Base-by-base conservation (phyloP, 2,888 invertebrate species). In the Hoplodrina ambigua region DNA sequence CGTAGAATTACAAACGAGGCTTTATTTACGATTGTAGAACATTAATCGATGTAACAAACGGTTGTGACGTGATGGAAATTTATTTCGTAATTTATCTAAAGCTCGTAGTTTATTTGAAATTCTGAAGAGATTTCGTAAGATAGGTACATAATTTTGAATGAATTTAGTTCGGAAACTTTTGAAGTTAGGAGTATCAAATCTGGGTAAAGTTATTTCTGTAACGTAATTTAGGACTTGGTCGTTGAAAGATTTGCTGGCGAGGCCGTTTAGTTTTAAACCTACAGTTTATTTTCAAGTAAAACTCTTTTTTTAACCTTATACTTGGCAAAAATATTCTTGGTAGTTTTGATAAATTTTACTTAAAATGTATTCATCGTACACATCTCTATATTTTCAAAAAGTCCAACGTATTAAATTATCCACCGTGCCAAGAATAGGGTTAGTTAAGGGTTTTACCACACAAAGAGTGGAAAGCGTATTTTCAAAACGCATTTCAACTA, bases 171-270 rank as follows among this genome's bases (percentile, higher is more conserved):
- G n/a, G 30, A 69, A 69, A 77, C 50, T 77, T 75, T 52, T 17
- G 19, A 52, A 80, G 75, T 61, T 70, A n/a, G n/a, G n/a, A n/a
- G n/a, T n/a, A 53, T 80, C 50, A 75, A 80, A 75, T 80, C 50
- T 50, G 20, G 19, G 44, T 54, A 37, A 61, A 80, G 57, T 80
- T 67, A 68, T 75, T 80, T 58, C 53, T 69, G 56, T 77, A 63
- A 76, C 59, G 37, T 37, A 63, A 76, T 76, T 76, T 56, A 20
- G 49, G 10, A 53, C 37, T 25, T 52, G 19, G 60, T 33, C 20
- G 56, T 67, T 53, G 59, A 50, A 80, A 75, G 41, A 57, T 46
- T 37, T 53, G 69, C 46, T 4, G 46, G 6, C 17, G 19, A 41
- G 15, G 19, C 8, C n/a, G 17, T 50, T 68, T 20, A 78, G 33